Evolutionary conservation across 37 sponge, comb jelly and placozoan genomes (phyloP).

Genomic region (Axinella damicornis): DNA sequence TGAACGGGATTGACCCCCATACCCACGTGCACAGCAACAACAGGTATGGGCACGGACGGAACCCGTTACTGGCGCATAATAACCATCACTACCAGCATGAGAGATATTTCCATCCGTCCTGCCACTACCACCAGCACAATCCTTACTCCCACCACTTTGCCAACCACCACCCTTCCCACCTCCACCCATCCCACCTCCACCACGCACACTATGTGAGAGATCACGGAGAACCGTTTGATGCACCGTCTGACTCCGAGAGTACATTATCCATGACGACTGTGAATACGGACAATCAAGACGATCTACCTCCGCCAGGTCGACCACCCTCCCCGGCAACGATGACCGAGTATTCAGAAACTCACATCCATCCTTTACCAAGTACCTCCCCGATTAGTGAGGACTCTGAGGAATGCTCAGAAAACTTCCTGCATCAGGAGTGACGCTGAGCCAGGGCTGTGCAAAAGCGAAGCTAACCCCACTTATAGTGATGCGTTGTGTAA

Average conservation of each 20-base stretch:
- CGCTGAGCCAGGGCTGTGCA: too few relatives aligned
- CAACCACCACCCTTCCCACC: not conserved
- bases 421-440: too few relatives aligned
- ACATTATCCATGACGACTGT: slow-evolving; percentile 12
- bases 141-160: not conserved
- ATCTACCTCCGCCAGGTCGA: slow-evolving; percentile 29
- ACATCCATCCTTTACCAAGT: not conserved
- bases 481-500: too few relatives aligned
- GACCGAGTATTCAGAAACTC: slow-evolving; percentile 7
- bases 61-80: not conserved
- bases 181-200: not conserved
- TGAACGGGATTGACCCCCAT: not conserved
- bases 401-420: not conserved
- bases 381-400: not conserved
- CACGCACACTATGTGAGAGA: not conserved
- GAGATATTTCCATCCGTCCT: not conserved
- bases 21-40: not conserved
- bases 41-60: not conserved
- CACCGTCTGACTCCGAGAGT: slow-evolving; percentile 28
- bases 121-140: not conserved
- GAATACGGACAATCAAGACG: slow-evolving; percentile 22
- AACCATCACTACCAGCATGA: not conserved
- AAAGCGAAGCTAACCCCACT: too few relatives aligned
- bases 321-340: slow-evolving; percentile 31
- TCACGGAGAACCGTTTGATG: not conserved